Conservation (phyloP, 2,888 invertebrate species). For the Ochropleura plecta region DNA sequence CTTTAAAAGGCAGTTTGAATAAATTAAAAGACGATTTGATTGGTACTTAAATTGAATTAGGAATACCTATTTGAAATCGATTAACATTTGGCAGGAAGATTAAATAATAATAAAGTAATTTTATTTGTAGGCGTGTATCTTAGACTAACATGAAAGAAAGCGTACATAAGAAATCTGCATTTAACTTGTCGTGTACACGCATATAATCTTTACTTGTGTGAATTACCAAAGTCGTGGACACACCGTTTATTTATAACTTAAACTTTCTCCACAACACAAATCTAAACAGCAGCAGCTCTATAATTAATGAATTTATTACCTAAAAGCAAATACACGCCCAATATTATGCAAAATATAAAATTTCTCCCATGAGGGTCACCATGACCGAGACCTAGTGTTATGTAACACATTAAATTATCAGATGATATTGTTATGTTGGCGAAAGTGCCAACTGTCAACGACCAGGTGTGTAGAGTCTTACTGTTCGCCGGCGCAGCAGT, state of each 20-base stretch:
- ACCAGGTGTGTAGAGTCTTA: constrained; percentile 81
- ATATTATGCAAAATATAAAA: constrained; percentile 67
- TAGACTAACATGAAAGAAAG: neutral
- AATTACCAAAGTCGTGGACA: neutral
- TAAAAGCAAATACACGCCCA: constrained; percentile 52
- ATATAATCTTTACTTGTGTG: neutral
- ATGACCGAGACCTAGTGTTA: constrained; percentile 86
- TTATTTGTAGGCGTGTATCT: neutral
- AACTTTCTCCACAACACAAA: constrained; percentile 41
- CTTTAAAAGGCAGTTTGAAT: constrained; percentile 48
- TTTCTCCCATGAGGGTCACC: constrained; percentile 75
- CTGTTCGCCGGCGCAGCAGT: constrained; percentile 60
- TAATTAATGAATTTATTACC: constrained; percentile 47
- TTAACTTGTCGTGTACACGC: neutral
- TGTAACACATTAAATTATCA: constrained; percentile 62
- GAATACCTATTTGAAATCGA: constrained; percentile 14
- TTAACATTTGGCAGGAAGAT: constrained; percentile 1
- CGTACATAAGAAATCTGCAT: constrained; percentile 3
- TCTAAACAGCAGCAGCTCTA: constrained; percentile 28
- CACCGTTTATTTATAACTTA: constrained; percentile 8
- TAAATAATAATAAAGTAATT: neutral
- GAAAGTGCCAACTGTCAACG: constrained; percentile 80
- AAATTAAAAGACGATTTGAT: constrained; percentile 36
- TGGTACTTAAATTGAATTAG: constrained; percentile 34
- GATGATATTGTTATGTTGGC: constrained; percentile 74